These are phyloP conservation scores for Dendrocopos noguchii DNA, from an alignment of 2,113 vertebrate genomes.

Conservation along the genomic window DNA sequence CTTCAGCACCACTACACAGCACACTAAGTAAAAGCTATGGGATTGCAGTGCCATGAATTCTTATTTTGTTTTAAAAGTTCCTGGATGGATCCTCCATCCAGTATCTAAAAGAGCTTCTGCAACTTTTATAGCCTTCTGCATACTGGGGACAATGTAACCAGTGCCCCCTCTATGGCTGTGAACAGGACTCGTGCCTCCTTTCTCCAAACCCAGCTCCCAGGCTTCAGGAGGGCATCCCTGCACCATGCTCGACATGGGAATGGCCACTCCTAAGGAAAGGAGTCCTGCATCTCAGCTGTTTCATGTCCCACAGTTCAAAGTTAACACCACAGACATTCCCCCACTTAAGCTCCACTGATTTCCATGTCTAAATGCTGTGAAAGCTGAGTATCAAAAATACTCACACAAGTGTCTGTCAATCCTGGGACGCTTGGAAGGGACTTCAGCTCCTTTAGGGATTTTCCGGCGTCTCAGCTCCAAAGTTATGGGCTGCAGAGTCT, in stretches of 20 bases:
- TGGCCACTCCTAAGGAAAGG: not conserved
- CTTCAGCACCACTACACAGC: not conserved
- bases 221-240: not conserved
- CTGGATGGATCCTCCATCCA: not conserved
- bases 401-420: slow-evolving; percentile 81
- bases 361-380: not conserved
- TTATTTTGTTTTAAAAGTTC: not conserved
- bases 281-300: not conserved
- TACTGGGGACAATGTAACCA: not conserved
- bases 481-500: slow-evolving; percentile 81
- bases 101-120: not conserved
- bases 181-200: not conserved
- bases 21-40: not conserved
- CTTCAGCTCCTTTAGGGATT: slow-evolving; percentile 80
- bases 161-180: not conserved
- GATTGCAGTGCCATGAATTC: not conserved
- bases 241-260: not conserved
- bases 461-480: slow-evolving; percentile 85
- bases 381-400: slow-evolving; percentile 27
- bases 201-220: not conserved
- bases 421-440: slow-evolving; percentile 83
- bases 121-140: not conserved
- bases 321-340: not conserved
- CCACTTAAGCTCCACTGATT: not conserved
- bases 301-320: not conserved